Base-by-base conservation (phyloP, 2,888 invertebrate species). In the Linnaemya vulpina region DNA sequence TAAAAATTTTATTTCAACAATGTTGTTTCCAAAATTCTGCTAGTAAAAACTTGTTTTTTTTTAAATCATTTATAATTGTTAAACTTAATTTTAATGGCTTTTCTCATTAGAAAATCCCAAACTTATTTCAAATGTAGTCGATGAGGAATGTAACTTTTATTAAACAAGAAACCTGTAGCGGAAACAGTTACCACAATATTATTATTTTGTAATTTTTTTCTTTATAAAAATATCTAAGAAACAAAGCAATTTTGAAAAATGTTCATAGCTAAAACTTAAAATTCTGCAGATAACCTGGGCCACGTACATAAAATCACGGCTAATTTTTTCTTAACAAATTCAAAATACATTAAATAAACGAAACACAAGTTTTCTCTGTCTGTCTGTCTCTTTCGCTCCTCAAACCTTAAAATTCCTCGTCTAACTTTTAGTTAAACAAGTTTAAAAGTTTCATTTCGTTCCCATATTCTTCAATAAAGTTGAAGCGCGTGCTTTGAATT, bases 401-500 rank as follows among this genome's bases (percentile, higher is more conserved):
- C 53, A 53, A 62, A 15, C 60, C 62, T 25, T 53, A 63, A 10
- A 63, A 60, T 30, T 9, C 1, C 25, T 25, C n/a, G 38, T 25
- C 11, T 17, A 13, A 53, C 30, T 55, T 38, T 67, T 1, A 17
- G 30, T 25, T 68, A 5, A 68, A 60, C 68, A 68, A 60, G 20
- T 68, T 68, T 38, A 49, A 68, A 49, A 68, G 25, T 38, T 68
- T 60, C 68, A 20, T 22, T 2, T 49, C 40, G n/a, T 43, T 11
- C 0, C 30, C 11, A 15, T 25, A 3, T 71, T 55, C 35, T 79
- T 46, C 46, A 80, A 60, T 20, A 63, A 76, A 82, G 17, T 63
- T 55, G 7, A 71, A 67, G 76, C 82, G 82, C 82, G 82, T 82
- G 82, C 76, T 82, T 82, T 20, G 76, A 82, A 82, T 82, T 76